Evolutionary conservation across 92 coral and sea anemone genomes (phyloP), one percentile per base, ranked within the genome.

Genomic region (Epizoanthus rinbou): DNA sequence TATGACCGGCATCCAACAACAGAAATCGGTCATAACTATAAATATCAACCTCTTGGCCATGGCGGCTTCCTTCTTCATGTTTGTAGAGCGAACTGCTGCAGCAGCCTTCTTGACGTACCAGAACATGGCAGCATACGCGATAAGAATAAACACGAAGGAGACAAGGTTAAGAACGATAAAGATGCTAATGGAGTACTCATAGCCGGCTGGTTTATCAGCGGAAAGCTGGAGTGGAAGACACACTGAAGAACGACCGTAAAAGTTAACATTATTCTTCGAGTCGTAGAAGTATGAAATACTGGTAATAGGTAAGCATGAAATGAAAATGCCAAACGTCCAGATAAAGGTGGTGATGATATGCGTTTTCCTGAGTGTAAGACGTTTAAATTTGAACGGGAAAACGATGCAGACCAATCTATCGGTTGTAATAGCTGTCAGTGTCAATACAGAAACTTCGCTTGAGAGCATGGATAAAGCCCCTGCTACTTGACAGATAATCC

Each of bases 401-500:
- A 88, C 86, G 47, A 87, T 83, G 31, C 88, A 68, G 64, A 87
- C 72, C 22, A 90, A 41, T 6, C 93, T 84, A 24, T 90, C 93
- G 33, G 84, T 73, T 22, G 93, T 90, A 18, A 87, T 87, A 17
- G 87, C 83, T 7, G 87, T 73, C 70, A 90, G 82, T 58, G 84
- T 87, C 15, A 87, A 85, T 39, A 90, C 93, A 31, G 93, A 90
- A 19, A 79, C 88, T 39, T 87, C 93, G 64, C 88, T 90, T 18
- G 90, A 90, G 47, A 87, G 80, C 69, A 85, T 81, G 21, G 93
- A 88, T 39, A 87, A 25, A 1, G 81, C 84, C 63, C 93, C 93
- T 8, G 93, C 91, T 24, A 87, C 57, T 22, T 82, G 67, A 74
- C 93, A 90, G 13, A 84, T 64, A 14, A 19, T 24, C 53, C 93